Evolutionary conservation across 2,113 vertebrate genomes (phyloP), one percentile per base, ranked within the genome.

Genomic region (Festucalex cinctus): DNA sequence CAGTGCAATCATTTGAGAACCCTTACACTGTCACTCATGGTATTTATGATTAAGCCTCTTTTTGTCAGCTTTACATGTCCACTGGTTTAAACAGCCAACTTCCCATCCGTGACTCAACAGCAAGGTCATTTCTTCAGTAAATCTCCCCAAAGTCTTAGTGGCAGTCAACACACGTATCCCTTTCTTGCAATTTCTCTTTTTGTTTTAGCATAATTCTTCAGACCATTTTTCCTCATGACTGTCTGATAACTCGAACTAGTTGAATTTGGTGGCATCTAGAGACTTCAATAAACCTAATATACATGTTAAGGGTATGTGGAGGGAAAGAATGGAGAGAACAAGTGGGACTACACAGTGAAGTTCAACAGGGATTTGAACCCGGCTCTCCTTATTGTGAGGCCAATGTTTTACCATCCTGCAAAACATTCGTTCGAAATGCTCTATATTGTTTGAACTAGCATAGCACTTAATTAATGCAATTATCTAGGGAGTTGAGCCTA

Each of bases 1-100:
- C 72, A 72, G 51, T 59, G 67, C 43, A 77, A 67, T 69, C 71
- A 48, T 73, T 72, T 60, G 26, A 62, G 54, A 73, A 65, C 69
- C 22, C 35, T 77, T 77, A 58, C 57, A 53, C 68, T 41, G 28
- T 77, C 70, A 74, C 72, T 79, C 76, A 70, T 64, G 65, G 46
- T 24, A 24, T 78, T 81, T 63, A 68, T 71, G 65, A 65, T 64
- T 77, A 81, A 80, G 68, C 79, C 58, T 77, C 79, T 82, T 74
- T 82, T 58, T 70, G 28, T 71, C 79, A 70, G 76, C 73, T 76
- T 67, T 75, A 48, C 75, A 63, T 72, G 70, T 64, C 60, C 80
- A 71, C 74, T 58, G 65, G 77, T 73, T 65, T 77, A 41, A 2
- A 39, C 75, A 39, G 63, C 66, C 75, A 41, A 1, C 44, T 73